A percentile compares a stretch with the other conserved stretches of the same genome.
These are phyloP conservation scores for Zoanthus sociatus DNA, from an alignment of 92 coral and sea anemone species.

Conservation along the genomic window DNA sequence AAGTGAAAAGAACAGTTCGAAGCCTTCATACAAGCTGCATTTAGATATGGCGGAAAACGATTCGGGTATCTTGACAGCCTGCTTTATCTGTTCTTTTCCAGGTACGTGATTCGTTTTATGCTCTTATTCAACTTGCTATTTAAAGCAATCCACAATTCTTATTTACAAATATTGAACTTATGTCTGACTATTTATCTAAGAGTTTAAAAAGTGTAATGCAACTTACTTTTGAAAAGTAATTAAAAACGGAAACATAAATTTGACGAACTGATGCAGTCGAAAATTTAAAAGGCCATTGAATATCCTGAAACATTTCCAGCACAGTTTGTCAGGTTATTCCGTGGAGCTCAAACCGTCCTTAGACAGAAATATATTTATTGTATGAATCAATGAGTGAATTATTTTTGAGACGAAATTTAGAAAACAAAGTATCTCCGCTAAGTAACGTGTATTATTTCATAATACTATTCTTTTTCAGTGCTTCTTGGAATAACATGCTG, in stretches of 20 bases:
- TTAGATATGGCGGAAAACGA: constrained; percentile 22
- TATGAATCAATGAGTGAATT: too few species aligned
- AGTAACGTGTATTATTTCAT: background rate
- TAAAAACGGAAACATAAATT: too few species aligned
- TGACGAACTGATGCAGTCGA: too few species aligned
- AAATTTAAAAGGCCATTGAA: too few species aligned
- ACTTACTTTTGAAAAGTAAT: too few species aligned
- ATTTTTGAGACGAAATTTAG: background rate
- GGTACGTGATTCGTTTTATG: background rate
- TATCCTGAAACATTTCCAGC: too few species aligned
- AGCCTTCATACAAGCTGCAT: background rate
- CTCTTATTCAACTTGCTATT: background rate
- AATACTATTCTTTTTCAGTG: background rate
- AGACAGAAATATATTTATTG: too few species aligned
- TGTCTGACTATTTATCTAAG: too few species aligned
- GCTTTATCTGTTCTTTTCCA: constrained; percentile 40
- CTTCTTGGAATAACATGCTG: constrained; percentile 21
- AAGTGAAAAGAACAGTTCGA: background rate
- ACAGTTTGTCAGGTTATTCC: too few species aligned
- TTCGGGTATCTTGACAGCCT: constrained; percentile 11
- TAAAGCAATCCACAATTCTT: background rate
- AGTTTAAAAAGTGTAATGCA: too few species aligned
- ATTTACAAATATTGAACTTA: background rate
- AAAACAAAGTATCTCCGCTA: background rate
- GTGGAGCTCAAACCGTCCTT: too few species aligned